These are phyloP conservation scores for Loriculus beryllinus DNA, from an alignment of 2,797 vertebrate species.

Conservation along the genomic window DNA sequence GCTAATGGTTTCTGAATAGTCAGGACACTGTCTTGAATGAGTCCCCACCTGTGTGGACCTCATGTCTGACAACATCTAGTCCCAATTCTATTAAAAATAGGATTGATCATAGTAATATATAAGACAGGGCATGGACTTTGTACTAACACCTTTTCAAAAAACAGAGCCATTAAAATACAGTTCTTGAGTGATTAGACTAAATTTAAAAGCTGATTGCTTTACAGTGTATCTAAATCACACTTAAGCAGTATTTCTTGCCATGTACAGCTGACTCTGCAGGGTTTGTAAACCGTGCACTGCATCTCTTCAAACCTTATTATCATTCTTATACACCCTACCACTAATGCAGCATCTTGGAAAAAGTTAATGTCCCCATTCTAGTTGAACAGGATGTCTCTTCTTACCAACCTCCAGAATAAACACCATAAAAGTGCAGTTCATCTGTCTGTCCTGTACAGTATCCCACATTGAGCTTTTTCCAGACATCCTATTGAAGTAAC, in stretches of 20 bases:
- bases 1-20: not conserved
- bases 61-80: not conserved
- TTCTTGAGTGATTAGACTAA: not conserved
- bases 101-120: not conserved
- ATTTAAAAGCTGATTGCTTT: constrained; percentile 11
- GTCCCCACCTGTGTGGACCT: not conserved
- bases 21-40: not conserved
- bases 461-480: not conserved
- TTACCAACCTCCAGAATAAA: not conserved
- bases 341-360: constrained; percentile 29
- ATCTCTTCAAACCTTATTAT: constrained; percentile 41
- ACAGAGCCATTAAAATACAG: not conserved
- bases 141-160: not conserved
- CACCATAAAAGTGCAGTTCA: not conserved
- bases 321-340: not conserved
- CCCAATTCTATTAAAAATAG: not conserved
- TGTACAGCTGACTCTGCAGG: constrained; percentile 26
- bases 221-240: not conserved
- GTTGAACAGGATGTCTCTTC: not conserved
- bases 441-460: not conserved
- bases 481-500: not conserved
- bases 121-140: not conserved
- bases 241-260: constrained; percentile 13
- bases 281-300: not conserved
- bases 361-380: constrained; percentile 23